Evolutionary conservation across 2,113 vertebrate species (phyloP), one percentile per base, ranked within the genome.

Genomic region (Actenoides hombroni): DNA sequence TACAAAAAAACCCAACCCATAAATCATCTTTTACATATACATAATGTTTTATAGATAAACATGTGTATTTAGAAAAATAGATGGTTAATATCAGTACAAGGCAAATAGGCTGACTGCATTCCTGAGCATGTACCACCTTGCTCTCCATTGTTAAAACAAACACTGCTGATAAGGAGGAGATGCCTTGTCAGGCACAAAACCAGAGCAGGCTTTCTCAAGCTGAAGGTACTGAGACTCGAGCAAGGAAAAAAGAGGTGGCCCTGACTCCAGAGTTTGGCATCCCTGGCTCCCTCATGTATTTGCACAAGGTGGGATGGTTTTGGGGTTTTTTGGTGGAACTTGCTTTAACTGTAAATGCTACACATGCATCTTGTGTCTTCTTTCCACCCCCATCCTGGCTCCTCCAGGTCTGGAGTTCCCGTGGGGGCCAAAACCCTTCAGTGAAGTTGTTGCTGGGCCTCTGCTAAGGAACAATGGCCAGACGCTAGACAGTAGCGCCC

Each of bases 361-460:
- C 35, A 11, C 19, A 1, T 81, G 8, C 35, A 40, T 60, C 15
- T 16, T 84, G 10, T 90, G n/a, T 57, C 44, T 77, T 88, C 37
- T 79, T 80, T 16, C 29, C 35, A 51, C 18, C 8, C 7, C 10
- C 10, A 4, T 88, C 39, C 39, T 0, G 0, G n/a, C 42, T 9
- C 10, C 6, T 84, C 25, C 73, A 99, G 99, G 99, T 97, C 97
- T 99, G 98, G 99, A 99, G 98, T 99, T 99, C 95, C 99, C 99
- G 3, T 99, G 99, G 99, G 99, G 99, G n/a, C 99, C 99, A 68
- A 99, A 99, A 97, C 99, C 99, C 54, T 99, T 99, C 97, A 98
- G 98, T n/a, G 99, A 99, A 98, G 99, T 99, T 93, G 98, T 99
- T 95, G 98, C 99, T 3, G 99, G 99, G 67, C 98, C 99, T 87